Base-by-base conservation (phyloP, 2,888 invertebrate species). In the Tricholauxania praeusta region DNA sequence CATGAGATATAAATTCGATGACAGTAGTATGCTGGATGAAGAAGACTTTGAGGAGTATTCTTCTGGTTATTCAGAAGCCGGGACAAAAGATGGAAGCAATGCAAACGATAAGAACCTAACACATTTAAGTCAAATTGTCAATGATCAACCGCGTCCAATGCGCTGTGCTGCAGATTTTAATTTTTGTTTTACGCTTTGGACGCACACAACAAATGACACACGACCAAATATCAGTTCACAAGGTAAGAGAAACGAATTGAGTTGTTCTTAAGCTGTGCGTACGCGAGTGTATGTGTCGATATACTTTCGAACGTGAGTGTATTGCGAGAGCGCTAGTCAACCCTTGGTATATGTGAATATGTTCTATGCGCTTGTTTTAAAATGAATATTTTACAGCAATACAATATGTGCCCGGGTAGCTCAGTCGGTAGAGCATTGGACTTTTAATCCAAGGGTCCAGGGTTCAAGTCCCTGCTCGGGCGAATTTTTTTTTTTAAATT, bases 161-260 rank as follows among this genome's bases (percentile, higher is more conserved):
- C 75, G 74, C 57, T 84, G 84, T 65, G 77, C 79, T 0, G 75
- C 79, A 17, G 85, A 83, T n/a, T 85, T 84, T 5, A 84, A 83
- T 47, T 84, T 83, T 62, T 84, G 84, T 53, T 84, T 84, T 55
- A 81, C 84, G 0, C 77, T 84, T 4, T 84, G 84, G 84, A 81
- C 82, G 28, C 82, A 82, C 71, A 80, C 79, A 0, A 62, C 76
- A 1, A 83, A 85, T 70, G 84, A 82, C 22, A 81, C 82, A 0
- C 74, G 53, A 12, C 62, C 47, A 52, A 74, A 77, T 14, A 71
- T 84, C n/a, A 80, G 83, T 8, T 85, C 85, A 60, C 84, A 84
- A 75, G 84, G 84, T 84, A 70, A 47, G 55, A 10, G n/a, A 28
- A 65, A 57, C 12, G 49, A 14, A 15, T 80, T 12, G 76, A 81